These are phyloP conservation scores for Harpegnathos saltator DNA, from an alignment of 1,140 invertebrate species.

Conservation along the genomic window DNA sequence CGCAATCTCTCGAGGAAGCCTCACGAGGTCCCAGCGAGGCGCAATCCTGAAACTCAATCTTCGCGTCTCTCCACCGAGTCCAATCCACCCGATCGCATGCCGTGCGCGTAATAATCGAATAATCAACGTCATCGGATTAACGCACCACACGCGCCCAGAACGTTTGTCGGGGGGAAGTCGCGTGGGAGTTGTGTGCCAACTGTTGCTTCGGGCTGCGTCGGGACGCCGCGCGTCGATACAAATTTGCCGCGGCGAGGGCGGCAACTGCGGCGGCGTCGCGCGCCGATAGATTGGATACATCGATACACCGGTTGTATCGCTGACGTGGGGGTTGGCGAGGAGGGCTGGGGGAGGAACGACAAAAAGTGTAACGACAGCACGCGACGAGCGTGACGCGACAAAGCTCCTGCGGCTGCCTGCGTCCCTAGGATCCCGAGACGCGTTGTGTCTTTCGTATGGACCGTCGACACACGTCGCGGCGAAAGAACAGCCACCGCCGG, in stretches of 20 bases:
- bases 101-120: not conserved
- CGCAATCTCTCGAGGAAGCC: too few relatives aligned
- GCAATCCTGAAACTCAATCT: too few relatives aligned
- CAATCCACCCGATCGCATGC: too few relatives aligned
- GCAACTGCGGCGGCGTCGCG: constrained; percentile 68
- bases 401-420: constrained; percentile 78
- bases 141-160: not conserved
- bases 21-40: too few relatives aligned
- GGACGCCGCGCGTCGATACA: constrained; percentile 59
- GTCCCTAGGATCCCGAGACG: constrained; percentile 82
- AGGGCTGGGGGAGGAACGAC: constrained; percentile 29
- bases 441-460: constrained; percentile 84
- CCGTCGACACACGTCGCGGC: constrained; percentile 57
- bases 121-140: not conserved
- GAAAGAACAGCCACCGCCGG: constrained; percentile 21
- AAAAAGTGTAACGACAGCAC: constrained; percentile 46
- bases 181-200: constrained; percentile 50
- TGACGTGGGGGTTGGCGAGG: not conserved
- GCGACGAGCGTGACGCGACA: not conserved
- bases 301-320: constrained; percentile 68
- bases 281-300: constrained; percentile 82
- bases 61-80: too few relatives aligned
- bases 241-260: constrained; percentile 54
- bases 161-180: constrained; percentile 16
- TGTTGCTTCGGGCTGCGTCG: constrained; percentile 50